A percentile compares a stretch with the other conserved stretches of the same genome.
phyloP scores from a whole-genome alignment of 2,113 vertebrate species.

The Chamaetylas fuelleborni region DNA sequence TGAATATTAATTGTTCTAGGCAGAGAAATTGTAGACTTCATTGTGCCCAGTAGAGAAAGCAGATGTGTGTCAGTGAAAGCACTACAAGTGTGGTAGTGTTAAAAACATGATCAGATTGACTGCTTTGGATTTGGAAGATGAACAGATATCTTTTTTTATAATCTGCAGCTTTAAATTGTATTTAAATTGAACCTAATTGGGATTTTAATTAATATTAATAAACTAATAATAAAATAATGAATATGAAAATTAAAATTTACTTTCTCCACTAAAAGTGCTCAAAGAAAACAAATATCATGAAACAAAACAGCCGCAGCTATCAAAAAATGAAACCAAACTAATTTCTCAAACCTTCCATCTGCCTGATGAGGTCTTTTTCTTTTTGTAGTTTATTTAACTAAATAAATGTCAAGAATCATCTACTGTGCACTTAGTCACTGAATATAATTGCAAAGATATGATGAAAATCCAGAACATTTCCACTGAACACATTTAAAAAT shows the following conservation, averaged over 20 bases:
- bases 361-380: neutral
- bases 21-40: neutral
- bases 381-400: neutral
- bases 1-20: neutral
- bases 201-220: neutral
- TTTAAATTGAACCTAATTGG: neutral
- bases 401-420: neutral
- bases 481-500: neutral
- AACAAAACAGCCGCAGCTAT: neutral
- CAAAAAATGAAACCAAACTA: neutral
- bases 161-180: neutral
- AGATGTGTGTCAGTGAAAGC: neutral
- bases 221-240: neutral
- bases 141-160: neutral
- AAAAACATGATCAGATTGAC: neutral
- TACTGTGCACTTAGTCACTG: neutral
- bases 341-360: neutral
- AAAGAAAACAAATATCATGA: neutral
- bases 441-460: neutral
- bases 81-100: fast-evolving
- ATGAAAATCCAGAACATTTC: neutral
- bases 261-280: neutral
- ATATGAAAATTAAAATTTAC: neutral
- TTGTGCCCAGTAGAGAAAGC: neutral
- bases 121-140: neutral